phyloP scores from a whole-genome alignment of 2,888 invertebrate species.

The Mellilla xanthometata region DNA sequence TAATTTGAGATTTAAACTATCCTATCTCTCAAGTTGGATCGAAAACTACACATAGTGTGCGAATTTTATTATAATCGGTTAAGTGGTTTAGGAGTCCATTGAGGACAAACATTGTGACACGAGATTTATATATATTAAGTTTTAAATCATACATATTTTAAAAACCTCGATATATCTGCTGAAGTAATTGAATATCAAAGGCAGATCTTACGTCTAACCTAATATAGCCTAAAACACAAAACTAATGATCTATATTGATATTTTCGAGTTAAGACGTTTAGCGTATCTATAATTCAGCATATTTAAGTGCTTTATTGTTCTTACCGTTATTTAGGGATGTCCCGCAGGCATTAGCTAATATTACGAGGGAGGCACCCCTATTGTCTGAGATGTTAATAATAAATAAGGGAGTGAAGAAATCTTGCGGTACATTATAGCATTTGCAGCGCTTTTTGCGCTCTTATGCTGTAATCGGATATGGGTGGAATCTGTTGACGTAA shows the following conservation, averaged over 20 bases:
- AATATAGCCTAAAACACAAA: slow-evolving; percentile 5
- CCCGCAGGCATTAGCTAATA: slow-evolving; percentile 50
- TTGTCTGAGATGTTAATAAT: slow-evolving; percentile 30
- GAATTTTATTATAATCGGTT: no score
- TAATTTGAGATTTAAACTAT: no score
- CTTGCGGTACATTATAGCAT: slow-evolving; percentile 22
- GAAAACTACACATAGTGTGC: no score
- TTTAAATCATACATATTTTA: no score
- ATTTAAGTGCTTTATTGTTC: slow-evolving; percentile 71
- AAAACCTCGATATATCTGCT: no score
- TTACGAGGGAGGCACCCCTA: slow-evolving; percentile 40
- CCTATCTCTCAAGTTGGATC: no score
- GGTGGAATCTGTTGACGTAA: slow-evolving; percentile 2
- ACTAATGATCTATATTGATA: slow-evolving; percentile 10
- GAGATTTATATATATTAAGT: no score
- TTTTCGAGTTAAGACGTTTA: slow-evolving; percentile 43
- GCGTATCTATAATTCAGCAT: slow-evolving; percentile 57
- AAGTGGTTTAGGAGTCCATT: no score
- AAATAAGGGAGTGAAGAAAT: slow-evolving; percentile 33
- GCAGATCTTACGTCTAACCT: neutral
- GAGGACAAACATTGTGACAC: no score
- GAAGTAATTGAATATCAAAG: no score
- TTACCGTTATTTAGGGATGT: slow-evolving; percentile 49
- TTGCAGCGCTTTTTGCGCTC: slow-evolving; percentile 30
- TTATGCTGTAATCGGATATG: slow-evolving; percentile 28